Evolutionary conservation across 2,888 invertebrate genomes (phyloP).

Genomic region (Chrysolina oricalcia): DNA sequence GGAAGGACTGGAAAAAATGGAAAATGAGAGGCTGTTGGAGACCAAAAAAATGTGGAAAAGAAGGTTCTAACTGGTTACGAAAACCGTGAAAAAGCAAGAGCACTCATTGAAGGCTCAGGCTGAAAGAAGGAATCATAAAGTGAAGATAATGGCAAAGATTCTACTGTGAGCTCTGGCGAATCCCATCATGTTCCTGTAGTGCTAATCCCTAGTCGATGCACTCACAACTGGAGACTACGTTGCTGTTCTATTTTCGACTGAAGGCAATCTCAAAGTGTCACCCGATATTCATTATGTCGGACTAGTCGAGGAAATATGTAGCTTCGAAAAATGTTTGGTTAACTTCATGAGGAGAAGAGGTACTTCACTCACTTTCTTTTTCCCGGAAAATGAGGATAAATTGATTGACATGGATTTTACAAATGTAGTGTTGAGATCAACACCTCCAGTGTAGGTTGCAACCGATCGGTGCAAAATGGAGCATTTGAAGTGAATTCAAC

Average conservation of each 20-base stretch:
- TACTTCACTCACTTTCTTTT: constrained; percentile 1
- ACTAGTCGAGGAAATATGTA: constrained; percentile 24
- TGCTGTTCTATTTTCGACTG: constrained; percentile 25
- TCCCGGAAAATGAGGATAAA: not conserved
- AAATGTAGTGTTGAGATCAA: constrained; percentile 2
- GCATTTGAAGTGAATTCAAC: constrained; percentile 3
- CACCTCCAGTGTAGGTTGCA: not conserved
- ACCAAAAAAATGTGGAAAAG: too few species aligned
- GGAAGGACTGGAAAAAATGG: too few species aligned
- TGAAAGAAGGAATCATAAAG: too few species aligned
- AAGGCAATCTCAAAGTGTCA: constrained; percentile 29
- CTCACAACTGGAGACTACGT: constrained; percentile 25
- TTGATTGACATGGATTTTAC: not conserved
- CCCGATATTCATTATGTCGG: constrained; percentile 30
- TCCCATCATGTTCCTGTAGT: too few species aligned
- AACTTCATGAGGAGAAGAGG: constrained; percentile 9
- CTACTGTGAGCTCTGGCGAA: too few species aligned
- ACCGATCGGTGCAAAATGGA: not conserved
- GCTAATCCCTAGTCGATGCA: too few species aligned
- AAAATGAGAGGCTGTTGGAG: too few species aligned
- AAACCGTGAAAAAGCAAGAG: too few species aligned
- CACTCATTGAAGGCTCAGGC: too few species aligned
- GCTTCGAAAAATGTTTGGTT: not conserved
- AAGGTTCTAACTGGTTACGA: too few species aligned
- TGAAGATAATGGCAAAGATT: too few species aligned